Conservation (phyloP, 2,888 invertebrate genomes). For the Pachymerium ferrugineum region DNA sequence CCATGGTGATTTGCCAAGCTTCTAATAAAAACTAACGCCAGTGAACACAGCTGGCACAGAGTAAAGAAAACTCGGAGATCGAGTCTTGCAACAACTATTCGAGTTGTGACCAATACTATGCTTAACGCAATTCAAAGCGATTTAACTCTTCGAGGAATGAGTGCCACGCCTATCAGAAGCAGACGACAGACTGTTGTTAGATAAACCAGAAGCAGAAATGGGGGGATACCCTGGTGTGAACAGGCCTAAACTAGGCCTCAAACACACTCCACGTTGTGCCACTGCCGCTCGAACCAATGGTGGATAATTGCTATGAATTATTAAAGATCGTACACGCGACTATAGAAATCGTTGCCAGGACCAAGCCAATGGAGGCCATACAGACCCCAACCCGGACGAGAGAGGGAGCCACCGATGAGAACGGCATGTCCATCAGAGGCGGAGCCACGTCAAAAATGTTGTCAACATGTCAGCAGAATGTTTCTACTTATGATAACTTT, state of each 20-base stretch:
- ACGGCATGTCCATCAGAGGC: slow-evolving; percentile 8
- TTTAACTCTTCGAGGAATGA: neutral
- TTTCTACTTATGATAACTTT: neutral
- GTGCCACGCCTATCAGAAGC: slow-evolving; percentile 15
- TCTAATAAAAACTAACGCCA: slow-evolving; percentile 18
- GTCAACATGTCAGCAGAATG: slow-evolving; percentile 9
- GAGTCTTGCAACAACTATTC: slow-evolving; percentile 3
- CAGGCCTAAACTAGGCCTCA: slow-evolving; percentile 10
- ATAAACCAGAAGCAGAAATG: slow-evolving; percentile 6
- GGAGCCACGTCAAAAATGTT: neutral
- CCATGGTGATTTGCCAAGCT: slow-evolving; percentile 28
- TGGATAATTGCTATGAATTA: slow-evolving; percentile 18
- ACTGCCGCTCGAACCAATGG: slow-evolving; percentile 6
- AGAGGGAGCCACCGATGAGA: slow-evolving; percentile 1
- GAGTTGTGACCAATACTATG: slow-evolving; percentile 5
- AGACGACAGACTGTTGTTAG: slow-evolving; percentile 2
- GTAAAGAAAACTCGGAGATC: slow-evolving; percentile 6
- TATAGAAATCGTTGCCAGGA: slow-evolving; percentile 10
- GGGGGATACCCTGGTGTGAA: slow-evolving; percentile 15
- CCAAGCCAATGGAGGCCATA: slow-evolving; percentile 3
- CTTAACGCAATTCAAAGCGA: neutral
- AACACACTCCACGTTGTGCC: slow-evolving; percentile 17
- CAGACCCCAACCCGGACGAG: neutral
- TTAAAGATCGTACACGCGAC: slow-evolving; percentile 18
- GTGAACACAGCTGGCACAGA: slow-evolving; percentile 17